Evolutionary conservation across 2,113 vertebrate species (phyloP), one percentile per base, ranked within the genome.

Genomic region (Pomatorhinus ruficollis): DNA sequence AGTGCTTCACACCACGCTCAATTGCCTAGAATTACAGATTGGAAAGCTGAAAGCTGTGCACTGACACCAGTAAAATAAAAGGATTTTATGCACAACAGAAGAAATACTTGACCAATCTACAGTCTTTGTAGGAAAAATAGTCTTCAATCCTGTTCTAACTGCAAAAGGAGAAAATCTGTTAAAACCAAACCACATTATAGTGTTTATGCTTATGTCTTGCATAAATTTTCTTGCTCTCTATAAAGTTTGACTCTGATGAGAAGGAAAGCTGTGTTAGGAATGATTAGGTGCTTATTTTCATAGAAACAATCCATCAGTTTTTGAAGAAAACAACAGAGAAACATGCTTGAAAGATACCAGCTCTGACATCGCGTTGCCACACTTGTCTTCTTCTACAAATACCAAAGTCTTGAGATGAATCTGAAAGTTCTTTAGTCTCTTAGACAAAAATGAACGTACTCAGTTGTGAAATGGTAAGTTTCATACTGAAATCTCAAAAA

Each of bases 191-290:
- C 33, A 68, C 33, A 47, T 90, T 71, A n/a, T 5, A 64, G 31
- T 52, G 52, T 85, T 96, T 79, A 59, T 75, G 70, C 65, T 85
- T 87, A 52, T 71, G 44, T 52, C 75, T 87, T 75, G 70, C 70
- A 90, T 61, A 85, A 82, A 71, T 85, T 65, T 65, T 79, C 83
- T 93, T 60, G 22, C 39, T 84, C 17, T 93, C 35, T 71, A 13
- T 85, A 31, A 93, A 79, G 44, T 68, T 85, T 92, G 30, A 39
- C 47, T 95, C 72, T 92, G 69, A 82, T 79, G 79, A 83, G 53
- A 85, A 83, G 40, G 44, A 90, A 88, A 71, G 52, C 70, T 90
- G 49, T 88, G 52, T 87, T 89, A 84, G 39, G 59, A 94, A 96
- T 59, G 30, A 66, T 91, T 89, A 91, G 66, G 47, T 70, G 35